These are phyloP conservation scores for Siniperca scherzeri DNA, from an alignment of 2,797 vertebrate genomes.

Conservation along the genomic window DNA sequence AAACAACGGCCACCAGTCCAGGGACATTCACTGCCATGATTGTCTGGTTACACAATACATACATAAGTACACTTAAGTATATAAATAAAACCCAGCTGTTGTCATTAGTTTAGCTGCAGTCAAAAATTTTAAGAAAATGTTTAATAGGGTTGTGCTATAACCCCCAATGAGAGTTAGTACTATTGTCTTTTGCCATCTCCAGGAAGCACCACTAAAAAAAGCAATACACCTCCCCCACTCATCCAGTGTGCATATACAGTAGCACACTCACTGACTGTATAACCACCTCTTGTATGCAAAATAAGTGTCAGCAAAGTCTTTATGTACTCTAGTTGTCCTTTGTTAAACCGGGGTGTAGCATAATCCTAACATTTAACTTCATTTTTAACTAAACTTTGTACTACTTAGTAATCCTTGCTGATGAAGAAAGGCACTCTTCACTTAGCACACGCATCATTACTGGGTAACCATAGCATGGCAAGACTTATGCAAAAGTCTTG, in stretches of 20 bases:
- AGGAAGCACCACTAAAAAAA: neutral
- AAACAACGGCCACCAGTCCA: constrained; percentile 56
- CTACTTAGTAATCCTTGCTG: neutral
- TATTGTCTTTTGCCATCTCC: neutral
- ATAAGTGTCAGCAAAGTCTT: neutral
- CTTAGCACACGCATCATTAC: neutral
- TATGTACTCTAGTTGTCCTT: neutral
- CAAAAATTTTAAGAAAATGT: neutral
- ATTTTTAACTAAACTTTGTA: neutral
- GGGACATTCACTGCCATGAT: constrained; percentile 67
- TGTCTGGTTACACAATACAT: constrained; percentile 39
- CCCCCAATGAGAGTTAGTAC: neutral
- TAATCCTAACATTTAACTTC: neutral
- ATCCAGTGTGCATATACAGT: neutral
- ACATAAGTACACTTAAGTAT: neutral
- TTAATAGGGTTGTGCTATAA: neutral
- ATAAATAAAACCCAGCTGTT: neutral
- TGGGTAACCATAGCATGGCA: neutral
- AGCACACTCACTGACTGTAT: neutral
- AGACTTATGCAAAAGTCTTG: neutral
- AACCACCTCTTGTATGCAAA: neutral
- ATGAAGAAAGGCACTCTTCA: neutral
- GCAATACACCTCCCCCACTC: neutral
- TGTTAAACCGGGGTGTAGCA: neutral
- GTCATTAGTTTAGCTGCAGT: neutral